These are phyloP conservation scores for Sthenelais limicola DNA, from an alignment of 2,888 invertebrate genomes.

Conservation along the genomic window DNA sequence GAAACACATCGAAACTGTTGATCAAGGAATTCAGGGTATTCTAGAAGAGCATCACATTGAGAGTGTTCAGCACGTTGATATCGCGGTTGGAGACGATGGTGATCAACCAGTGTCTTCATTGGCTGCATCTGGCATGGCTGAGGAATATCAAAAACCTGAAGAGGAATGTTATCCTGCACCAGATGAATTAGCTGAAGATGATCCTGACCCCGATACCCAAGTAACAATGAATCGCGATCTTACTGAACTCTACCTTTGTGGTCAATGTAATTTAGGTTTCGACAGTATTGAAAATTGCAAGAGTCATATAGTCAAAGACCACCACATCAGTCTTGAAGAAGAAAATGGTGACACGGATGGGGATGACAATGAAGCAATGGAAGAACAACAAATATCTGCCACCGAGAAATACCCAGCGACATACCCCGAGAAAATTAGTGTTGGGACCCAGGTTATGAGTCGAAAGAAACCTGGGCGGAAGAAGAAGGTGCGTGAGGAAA, in stretches of 20 bases:
- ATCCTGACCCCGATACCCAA: no score
- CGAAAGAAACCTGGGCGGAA: conserved; percentile 57
- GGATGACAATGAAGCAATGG: not conserved
- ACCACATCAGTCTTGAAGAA: conserved; percentile 46
- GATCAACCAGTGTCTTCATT: no score
- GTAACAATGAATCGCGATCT: no score
- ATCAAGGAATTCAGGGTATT: no score
- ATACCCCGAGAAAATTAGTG: conserved; percentile 53
- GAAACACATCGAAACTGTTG: no score
- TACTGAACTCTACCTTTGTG: conserved; percentile 71
- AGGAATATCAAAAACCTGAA: no score
- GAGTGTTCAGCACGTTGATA: no score
- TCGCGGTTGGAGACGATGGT: no score
- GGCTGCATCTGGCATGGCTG: no score
- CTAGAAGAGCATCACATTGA: no score
- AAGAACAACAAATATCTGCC: not conserved
- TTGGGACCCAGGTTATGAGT: conserved; percentile 61
- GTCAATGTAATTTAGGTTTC: conserved; percentile 69
- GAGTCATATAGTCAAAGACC: conserved; percentile 67
- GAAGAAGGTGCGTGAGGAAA: conserved; percentile 49
- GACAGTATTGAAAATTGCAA: conserved; percentile 68
- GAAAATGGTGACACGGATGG: conserved; percentile 13
- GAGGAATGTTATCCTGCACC: no score
- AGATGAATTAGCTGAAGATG: no score
- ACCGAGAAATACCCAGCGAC: not conserved